Evolutionary conservation across 2,888 invertebrate species (phyloP), one percentile per base, ranked within the genome.

Genomic region (Choreutis nemorana): DNA sequence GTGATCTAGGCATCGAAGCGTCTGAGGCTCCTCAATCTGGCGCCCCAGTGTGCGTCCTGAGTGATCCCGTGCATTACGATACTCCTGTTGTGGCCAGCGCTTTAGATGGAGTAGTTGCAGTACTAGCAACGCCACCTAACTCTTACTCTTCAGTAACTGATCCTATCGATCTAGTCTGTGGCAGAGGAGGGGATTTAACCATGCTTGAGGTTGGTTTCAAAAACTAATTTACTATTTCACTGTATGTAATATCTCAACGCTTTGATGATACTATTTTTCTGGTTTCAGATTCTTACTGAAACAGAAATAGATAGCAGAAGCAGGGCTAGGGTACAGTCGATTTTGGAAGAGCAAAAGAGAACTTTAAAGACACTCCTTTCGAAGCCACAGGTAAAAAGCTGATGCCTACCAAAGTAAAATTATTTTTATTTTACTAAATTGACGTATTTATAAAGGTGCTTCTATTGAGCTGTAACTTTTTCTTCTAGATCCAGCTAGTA

Each of bases 131-230:
- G 1, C 91, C 92, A 0, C 89, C 90, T 0, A 91, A 90, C 52
- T 90, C 90, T 0, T 91, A 89, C 50, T 89, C 90, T 0, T 89
- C 90, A 0, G 86, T 91, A 13, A 81, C 81, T 0, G 90, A 91
- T 54, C 89, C 91, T 0, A 90, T 91, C 3, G 91, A 91, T 48
- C 66, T 91, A 45, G 90, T 87, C n/a, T 89, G 87, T 43, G 87
- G 87, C 4, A 81, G 91, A 16, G 91, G 89, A 1, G 91, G 91
- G 0, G 91, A 91, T 54, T 65, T 89, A 4, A 80, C 83, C 7
- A 87, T 91, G 82, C 66, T 92, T 28, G 89, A 91, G 73, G 83
- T 85, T 9, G 42, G 28, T 21, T 7, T 7, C 20, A 8, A 10
- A 18, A 8, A 18, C 18, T 18, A 8, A 18, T 5, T 18, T 18